A percentile compares a stretch with the other conserved stretches of the same genome.
phyloP scores from a whole-genome alignment of 92 coral and sea anemone genomes.

The Palythoa heliodiscus region DNA sequence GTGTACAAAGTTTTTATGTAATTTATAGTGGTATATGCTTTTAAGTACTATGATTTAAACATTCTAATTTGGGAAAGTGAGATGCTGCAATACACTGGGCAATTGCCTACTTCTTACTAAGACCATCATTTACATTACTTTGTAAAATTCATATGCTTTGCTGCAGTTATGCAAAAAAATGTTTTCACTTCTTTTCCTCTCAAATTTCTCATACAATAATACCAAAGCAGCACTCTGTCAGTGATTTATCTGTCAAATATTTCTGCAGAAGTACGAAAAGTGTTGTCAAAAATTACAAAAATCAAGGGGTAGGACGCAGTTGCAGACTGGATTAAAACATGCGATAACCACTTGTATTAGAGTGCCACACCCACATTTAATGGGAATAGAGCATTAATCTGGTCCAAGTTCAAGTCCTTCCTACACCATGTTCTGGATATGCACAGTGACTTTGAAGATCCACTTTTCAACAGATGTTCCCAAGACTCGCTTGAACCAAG shows the following conservation, averaged over 20 bases:
- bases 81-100: too few relatives aligned
- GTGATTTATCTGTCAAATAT: background rate
- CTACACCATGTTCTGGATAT: conserved; percentile 50
- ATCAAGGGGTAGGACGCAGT: conserved; percentile 55
- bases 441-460: conserved; percentile 36
- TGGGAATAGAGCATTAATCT: conserved; percentile 50
- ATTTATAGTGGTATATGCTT: too few relatives aligned
- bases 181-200: too few relatives aligned
- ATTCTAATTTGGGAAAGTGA: too few relatives aligned
- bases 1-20: background rate
- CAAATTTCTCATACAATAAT: too few relatives aligned
- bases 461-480: conserved; percentile 46
- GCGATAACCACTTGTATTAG: conserved; percentile 58
- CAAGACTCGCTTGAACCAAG: conserved; percentile 45
- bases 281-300: conserved; percentile 44
- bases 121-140: too few relatives aligned
- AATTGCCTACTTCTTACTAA: too few relatives aligned
- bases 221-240: background rate
- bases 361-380: conserved; percentile 54
- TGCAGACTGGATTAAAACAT: conserved; percentile 52
- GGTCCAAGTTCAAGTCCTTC: conserved; percentile 44
- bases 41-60: too few relatives aligned
- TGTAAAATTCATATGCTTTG: too few relatives aligned
- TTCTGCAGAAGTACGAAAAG: conserved; percentile 39
- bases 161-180: too few relatives aligned